A percentile compares a stretch with the other conserved stretches of the same genome.
phyloP scores from a whole-genome alignment of 2,888 invertebrate species.

The Pandemis heparana region DNA sequence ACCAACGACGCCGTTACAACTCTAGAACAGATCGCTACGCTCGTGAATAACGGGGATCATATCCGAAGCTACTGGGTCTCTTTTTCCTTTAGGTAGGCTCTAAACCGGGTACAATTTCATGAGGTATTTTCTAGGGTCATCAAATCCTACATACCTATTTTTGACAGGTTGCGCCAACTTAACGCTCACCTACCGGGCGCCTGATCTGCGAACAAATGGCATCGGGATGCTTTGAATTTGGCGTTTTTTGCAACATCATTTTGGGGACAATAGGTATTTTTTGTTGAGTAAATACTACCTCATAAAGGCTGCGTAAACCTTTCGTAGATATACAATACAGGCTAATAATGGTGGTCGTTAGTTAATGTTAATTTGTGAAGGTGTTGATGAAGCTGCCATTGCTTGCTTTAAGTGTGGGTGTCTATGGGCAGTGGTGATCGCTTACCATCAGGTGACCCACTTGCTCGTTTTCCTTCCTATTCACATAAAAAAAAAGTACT shows the following conservation, averaged over 20 bases:
- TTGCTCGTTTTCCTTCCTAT: too few species aligned
- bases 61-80: not conserved
- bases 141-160: not conserved
- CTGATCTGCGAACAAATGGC: slow-evolving; percentile 66
- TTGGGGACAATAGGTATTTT: slow-evolving; percentile 53
- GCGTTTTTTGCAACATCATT: slow-evolving; percentile 69
- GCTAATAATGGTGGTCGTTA: not conserved
- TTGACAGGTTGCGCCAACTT: not conserved
- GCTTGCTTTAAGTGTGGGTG: too few species aligned
- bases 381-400: too few species aligned
- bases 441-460: too few species aligned
- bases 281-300: not conserved
- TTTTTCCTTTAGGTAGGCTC: not conserved
- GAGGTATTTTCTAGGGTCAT: not conserved
- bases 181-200: slow-evolving; percentile 48
- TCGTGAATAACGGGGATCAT: not conserved
- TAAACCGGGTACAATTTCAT: too few species aligned
- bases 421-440: too few species aligned
- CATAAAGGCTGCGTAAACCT: not conserved
- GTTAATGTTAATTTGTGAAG: not conserved
- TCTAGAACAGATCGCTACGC: too few species aligned
- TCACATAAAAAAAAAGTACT: too few species aligned
- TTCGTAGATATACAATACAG: not conserved
- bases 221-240: slow-evolving; percentile 61
- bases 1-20: not conserved